Conservation (phyloP, 2,888 invertebrate genomes). For the Amblyteles armatorius region DNA sequence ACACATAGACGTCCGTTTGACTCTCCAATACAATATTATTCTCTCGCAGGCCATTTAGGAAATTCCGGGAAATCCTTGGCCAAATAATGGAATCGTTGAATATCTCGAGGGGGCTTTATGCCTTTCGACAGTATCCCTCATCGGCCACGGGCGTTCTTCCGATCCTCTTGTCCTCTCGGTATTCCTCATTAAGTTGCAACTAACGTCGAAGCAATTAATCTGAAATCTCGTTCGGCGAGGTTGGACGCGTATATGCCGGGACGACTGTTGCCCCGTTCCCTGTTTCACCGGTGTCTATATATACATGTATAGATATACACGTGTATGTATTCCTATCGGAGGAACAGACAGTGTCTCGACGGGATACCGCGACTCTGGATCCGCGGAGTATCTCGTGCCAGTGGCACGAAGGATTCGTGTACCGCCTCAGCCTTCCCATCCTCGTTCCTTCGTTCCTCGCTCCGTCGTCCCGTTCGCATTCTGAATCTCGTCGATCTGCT, state of each 20-base stretch:
- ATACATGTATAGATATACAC: conserved; percentile 7
- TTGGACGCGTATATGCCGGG: conserved; percentile 38
- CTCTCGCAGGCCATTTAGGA: conserved; percentile 11
- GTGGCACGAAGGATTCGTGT: conserved; percentile 50
- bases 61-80: conserved; percentile 26
- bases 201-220: conserved; percentile 78
- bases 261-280: conserved; percentile 32
- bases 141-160: background rate
- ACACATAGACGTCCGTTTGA: conserved; percentile 24
- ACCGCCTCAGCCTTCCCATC: background rate
- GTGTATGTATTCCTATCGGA: conserved; percentile 51
- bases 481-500: background rate
- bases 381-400: conserved; percentile 20
- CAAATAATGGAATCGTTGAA: conserved; percentile 19
- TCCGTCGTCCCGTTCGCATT: conserved; percentile 4
- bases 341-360: conserved; percentile 64
- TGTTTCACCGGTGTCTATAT: conserved; percentile 9
- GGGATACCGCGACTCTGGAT: conserved; percentile 58
- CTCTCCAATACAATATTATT: conserved; percentile 21
- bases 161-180: conserved; percentile 1
- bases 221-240: conserved; percentile 73
- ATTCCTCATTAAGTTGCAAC: conserved; percentile 77
- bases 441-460: conserved; percentile 7
- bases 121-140: background rate
- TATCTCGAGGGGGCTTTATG: background rate